Percentiles rank a stretch among this genome's conserved stretches.
These are phyloP conservation scores for Danionella cerebrum DNA, from an alignment of 2,113 vertebrate species.

Conservation along the genomic window DNA sequence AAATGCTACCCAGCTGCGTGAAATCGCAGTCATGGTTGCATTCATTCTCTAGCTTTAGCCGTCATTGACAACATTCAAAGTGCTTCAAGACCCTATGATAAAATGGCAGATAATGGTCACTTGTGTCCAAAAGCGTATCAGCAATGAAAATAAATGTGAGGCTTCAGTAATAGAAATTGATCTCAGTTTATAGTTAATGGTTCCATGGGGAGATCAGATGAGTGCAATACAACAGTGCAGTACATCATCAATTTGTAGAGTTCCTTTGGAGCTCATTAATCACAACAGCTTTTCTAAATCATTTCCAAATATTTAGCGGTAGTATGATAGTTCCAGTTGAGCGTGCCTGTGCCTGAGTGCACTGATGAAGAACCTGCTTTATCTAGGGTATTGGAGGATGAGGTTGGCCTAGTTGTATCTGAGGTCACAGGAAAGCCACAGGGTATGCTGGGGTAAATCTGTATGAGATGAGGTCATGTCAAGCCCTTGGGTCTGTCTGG, in stretches of 20 bases:
- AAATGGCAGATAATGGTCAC: not conserved
- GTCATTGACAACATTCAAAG: not conserved
- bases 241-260: not conserved
- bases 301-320: not conserved
- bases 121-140: not conserved
- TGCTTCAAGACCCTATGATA: not conserved
- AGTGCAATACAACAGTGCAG: not conserved
- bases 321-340: not conserved
- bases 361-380: not conserved
- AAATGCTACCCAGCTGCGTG: constrained; percentile 10
- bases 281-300: not conserved
- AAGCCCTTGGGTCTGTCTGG: constrained; percentile 28
- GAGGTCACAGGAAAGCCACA: constrained; percentile 4
- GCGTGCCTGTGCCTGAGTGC: not conserved
- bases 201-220: not conserved
- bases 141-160: not conserved
- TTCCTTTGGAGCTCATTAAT: not conserved
- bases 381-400: not conserved
- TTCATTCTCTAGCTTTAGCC: not conserved
- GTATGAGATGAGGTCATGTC: constrained; percentile 28
- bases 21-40: constrained; percentile 7
- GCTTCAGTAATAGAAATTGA: not conserved
- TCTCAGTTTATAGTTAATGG: not conserved
- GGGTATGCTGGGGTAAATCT: constrained; percentile 4
- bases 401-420: not conserved